Percentiles rank a stretch among this genome's conserved stretches.
Conservation (phyloP, 92 coral and sea anemone genomes). For the Actinernus sp. region DNA sequence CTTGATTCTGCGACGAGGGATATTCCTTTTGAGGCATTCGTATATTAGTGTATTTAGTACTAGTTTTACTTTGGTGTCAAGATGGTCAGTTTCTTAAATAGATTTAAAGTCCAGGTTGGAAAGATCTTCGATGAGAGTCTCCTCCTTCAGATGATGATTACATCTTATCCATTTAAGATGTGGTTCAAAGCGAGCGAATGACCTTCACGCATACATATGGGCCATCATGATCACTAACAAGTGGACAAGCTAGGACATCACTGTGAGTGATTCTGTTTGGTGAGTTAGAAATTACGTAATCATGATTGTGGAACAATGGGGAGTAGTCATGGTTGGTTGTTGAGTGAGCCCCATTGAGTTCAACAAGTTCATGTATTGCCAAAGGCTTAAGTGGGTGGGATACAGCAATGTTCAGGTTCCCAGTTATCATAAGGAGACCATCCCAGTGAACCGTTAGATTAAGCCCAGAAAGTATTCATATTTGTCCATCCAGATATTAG, state of each 20-base stretch:
- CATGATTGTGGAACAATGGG: constrained; percentile 15
- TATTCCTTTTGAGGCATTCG: too few species aligned
- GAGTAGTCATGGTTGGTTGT: constrained; percentile 23
- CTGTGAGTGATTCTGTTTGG: constrained; percentile 28
- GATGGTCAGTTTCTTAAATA: constrained; percentile 1
- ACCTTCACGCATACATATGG: constrained; percentile 43
- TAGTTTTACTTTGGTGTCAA: neutral
- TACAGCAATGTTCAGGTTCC: constrained; percentile 57
- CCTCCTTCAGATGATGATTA: constrained; percentile 7
- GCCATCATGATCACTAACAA: constrained; percentile 49
- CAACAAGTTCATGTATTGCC: constrained; percentile 10
- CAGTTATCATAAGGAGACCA: constrained; percentile 58
- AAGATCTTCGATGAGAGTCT: neutral
- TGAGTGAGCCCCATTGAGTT: too few species aligned
- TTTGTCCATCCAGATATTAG: constrained; percentile 59
- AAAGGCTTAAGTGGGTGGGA: constrained; percentile 7
- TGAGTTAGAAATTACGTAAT: constrained; percentile 25
- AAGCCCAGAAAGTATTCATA: constrained; percentile 23
- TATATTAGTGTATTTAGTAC: too few species aligned
- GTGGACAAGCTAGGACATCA: constrained; percentile 58
- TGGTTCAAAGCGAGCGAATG: constrained; percentile 17
- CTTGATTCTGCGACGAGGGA: too few species aligned
- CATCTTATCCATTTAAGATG: neutral
- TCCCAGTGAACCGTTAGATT: constrained; percentile 57
- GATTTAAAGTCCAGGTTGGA: neutral